Evolutionary conservation across 1,140 invertebrate genomes (phyloP), one percentile per base, ranked within the genome.

Genomic region (Zaprionus kolodkinae): DNA sequence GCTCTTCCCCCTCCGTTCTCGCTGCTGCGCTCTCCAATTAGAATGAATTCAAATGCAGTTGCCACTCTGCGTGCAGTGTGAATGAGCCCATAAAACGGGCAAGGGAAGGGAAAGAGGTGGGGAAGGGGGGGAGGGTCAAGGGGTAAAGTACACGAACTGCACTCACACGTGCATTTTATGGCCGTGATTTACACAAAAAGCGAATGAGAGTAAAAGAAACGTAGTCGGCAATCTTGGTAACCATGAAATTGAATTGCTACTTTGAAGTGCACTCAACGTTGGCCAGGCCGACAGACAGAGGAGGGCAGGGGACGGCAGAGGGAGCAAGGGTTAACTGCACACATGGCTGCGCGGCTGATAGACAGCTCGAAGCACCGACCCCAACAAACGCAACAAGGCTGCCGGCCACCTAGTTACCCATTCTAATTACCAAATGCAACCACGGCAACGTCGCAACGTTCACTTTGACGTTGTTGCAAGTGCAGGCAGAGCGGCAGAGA

Each of bases 171-270:
- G 81, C 81, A 85, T 75, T 84, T 78, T 85, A 81, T 81, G 66
- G 65, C 84, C 52, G 74, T 84, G 81, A 84, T 84, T 84, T 84
- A 86, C 73, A 43, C 35, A 56, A 38, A 48, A 43, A 57, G 33
- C 33, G 50, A 55, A 43, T 60, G 48, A 17, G 36, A 30, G 36
- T 7, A 73, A 30, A 30, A 64, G 57, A 55, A 59, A 56, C n/a
- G 38, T 50, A 50, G 52, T 38, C 52, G 45, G 33, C 62, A 78
- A 71, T 76, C 40, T 76, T 72, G 61, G 77, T 67, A 87, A 78
- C 84, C 84, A 88, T 88, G 84, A 88, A 88, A 88, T 88, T 88
- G 84, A 88, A 88, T 88, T 88, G 84, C 84, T 88, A 88, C 84
- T 88, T 88, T 88, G 84, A 88, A 88, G 84, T 88, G 84, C 84